phyloP scores from a whole-genome alignment of 2,888 invertebrate genomes.

The Thelaira solivaga region DNA sequence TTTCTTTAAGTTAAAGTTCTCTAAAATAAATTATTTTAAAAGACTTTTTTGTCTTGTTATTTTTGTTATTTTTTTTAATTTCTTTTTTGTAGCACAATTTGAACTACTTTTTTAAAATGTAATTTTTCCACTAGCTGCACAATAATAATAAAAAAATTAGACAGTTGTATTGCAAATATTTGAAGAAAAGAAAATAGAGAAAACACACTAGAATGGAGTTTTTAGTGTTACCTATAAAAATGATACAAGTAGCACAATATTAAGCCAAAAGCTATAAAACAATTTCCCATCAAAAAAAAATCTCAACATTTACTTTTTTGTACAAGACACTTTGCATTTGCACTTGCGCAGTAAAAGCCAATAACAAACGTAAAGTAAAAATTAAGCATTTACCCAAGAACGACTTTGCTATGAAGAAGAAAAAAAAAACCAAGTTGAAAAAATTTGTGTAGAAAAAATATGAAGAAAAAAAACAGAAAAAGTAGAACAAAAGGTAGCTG shows the following conservation, averaged over 20 bases:
- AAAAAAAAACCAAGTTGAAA: conserved; percentile 18
- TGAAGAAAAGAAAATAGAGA: not conserved
- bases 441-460: not conserved
- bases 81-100: no score
- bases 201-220: not conserved
- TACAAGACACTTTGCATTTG: conserved; percentile 37
- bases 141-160: not conserved
- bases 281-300: conserved; percentile 42
- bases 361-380: not conserved
- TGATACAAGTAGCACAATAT: conserved; percentile 50
- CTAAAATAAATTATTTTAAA: no score
- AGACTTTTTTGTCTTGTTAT: no score
- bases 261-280: conserved; percentile 48
- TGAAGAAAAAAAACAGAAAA: not conserved
- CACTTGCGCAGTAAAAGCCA: conserved; percentile 41
- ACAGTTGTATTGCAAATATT: not conserved
- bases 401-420: not conserved
- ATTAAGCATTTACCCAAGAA: not conserved
- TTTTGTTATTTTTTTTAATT: no score
- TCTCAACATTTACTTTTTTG: not conserved
- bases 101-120: not conserved
- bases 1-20: no score
- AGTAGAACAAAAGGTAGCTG: conserved; percentile 50
- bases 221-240: conserved; percentile 1
- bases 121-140: not conserved